phyloP scores from a whole-genome alignment of 2,113 vertebrate species.

The Melanocharis versteri region DNA sequence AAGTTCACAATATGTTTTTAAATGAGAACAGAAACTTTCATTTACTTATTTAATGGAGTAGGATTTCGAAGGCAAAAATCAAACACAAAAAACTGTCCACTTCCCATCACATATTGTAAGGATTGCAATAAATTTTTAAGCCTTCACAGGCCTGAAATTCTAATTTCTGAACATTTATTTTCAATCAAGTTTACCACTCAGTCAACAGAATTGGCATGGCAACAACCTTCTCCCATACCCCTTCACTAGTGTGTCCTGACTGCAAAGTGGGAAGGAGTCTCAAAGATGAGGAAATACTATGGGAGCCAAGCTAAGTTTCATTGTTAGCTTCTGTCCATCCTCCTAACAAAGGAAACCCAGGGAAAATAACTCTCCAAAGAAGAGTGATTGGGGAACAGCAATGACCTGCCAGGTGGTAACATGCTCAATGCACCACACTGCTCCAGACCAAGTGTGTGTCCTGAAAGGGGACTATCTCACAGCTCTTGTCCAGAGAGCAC shows the following conservation, averaged over 20 bases:
- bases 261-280: neutral
- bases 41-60: neutral
- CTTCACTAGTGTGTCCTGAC: neutral
- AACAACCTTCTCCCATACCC: neutral
- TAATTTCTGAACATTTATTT: neutral
- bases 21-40: neutral
- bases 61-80: neutral
- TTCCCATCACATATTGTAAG: neutral
- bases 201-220: neutral
- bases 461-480: neutral
- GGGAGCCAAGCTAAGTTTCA: neutral
- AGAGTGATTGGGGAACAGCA: neutral
- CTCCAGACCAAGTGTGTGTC: neutral
- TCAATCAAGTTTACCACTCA: neutral
- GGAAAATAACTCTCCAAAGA: neutral
- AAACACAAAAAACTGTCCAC: neutral
- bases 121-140: neutral
- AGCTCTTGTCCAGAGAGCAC: neutral
- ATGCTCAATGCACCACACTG: neutral
- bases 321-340: neutral
- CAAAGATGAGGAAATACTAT: neutral
- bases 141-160: neutral
- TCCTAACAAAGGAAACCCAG: neutral
- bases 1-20: neutral
- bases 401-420: neutral